phyloP scores from a whole-genome alignment of 2,113 vertebrate species.

The Taurulus bubalis region DNA sequence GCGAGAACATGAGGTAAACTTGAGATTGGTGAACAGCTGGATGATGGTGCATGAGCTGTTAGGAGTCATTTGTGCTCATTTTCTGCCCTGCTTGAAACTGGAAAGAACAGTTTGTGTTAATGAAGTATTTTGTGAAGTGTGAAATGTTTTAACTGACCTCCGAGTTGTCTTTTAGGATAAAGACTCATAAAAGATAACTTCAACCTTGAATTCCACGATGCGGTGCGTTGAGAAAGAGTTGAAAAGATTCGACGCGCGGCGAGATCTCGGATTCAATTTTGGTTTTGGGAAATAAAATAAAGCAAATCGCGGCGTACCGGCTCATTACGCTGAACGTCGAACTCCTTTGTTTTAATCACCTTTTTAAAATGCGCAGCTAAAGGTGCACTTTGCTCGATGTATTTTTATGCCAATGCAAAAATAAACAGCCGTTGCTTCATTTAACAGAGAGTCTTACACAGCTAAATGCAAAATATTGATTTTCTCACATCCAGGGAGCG shows the following conservation, averaged over 20 bases:
- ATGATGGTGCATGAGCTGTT: constrained; percentile 32
- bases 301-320: background rate
- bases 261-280: background rate
- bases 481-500: constrained; percentile 68
- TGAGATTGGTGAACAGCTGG: constrained; percentile 40
- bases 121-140: constrained; percentile 46
- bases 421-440: constrained; percentile 44
- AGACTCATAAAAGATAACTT: background rate
- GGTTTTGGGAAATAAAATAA: constrained; percentile 24
- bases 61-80: constrained; percentile 42
- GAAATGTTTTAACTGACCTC: constrained; percentile 56
- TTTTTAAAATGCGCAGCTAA: background rate
- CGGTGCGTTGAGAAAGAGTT: background rate
- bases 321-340: background rate
- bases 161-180: constrained; percentile 33
- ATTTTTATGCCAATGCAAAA: constrained; percentile 25
- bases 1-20: constrained; percentile 10
- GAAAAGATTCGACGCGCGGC: background rate
- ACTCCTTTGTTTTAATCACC: constrained; percentile 20
- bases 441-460: constrained; percentile 56
- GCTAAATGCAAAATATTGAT: constrained; percentile 79
- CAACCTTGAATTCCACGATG: background rate
- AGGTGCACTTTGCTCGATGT: constrained; percentile 1
- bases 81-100: constrained; percentile 47
- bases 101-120: constrained; percentile 35